Conservation (phyloP, 2,113 vertebrate species). For the Chamaetylas fuelleborni region DNA sequence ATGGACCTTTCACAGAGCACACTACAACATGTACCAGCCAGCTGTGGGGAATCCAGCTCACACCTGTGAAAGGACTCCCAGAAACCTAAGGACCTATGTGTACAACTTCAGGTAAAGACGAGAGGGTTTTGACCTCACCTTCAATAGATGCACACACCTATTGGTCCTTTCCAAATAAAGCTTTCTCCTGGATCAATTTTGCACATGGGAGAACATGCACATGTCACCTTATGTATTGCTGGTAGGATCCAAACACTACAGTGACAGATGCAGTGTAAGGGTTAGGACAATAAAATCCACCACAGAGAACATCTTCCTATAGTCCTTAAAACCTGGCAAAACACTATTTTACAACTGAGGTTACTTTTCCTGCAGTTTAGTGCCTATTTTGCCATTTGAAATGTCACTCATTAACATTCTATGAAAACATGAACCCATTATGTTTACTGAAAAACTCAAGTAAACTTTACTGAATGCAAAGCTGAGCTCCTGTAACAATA, state of each 20-base stretch:
- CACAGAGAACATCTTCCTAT: neutral
- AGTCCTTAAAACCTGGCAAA: neutral
- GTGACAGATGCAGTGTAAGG: neutral
- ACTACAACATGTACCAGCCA: rapidly evolving
- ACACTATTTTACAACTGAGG: neutral
- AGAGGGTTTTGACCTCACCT: neutral
- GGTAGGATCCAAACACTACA: neutral
- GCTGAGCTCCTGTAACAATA: neutral
- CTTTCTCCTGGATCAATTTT: neutral
- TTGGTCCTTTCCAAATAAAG: neutral
- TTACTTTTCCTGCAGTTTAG: neutral
- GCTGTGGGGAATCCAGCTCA: neutral
- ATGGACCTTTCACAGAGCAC: neutral
- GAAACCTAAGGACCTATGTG: neutral
- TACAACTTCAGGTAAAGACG: neutral
- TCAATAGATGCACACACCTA: rapidly evolving
- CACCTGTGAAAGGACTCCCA: neutral
- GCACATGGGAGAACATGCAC: neutral
- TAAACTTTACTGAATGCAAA: neutral
- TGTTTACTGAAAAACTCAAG: neutral
- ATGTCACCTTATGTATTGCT: neutral
- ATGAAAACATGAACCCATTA: neutral
- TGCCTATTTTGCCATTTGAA: neutral
- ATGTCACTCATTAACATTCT: neutral
- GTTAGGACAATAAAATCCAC: neutral